These are phyloP conservation scores for Amazona ochrocephala DNA, from an alignment of 2,797 vertebrate species.

Conservation along the genomic window DNA sequence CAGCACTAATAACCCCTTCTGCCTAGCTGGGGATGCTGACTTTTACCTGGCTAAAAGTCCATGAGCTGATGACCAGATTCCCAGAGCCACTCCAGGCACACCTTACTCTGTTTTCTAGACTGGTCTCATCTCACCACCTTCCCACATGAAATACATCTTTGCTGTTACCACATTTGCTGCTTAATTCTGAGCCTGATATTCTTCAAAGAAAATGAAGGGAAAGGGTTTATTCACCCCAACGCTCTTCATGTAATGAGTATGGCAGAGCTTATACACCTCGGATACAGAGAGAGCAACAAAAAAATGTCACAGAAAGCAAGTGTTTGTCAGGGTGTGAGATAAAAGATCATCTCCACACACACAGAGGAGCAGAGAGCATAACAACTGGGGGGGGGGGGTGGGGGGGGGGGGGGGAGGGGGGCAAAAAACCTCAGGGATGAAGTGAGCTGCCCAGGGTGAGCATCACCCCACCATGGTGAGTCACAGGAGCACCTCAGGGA, in stretches of 20 bases:
- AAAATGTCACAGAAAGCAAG: not conserved
- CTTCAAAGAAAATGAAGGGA: conserved; percentile 26
- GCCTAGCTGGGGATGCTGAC: not conserved
- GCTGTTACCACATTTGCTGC: not conserved
- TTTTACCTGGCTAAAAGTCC: not conserved
- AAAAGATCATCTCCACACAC: not conserved
- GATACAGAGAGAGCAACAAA: not conserved
- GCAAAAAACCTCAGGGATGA: not conserved
- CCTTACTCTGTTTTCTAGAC: not conserved
- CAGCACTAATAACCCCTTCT: not conserved
- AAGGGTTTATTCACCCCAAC: not conserved
- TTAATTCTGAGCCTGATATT: not conserved
- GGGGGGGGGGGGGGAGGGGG: too few relatives aligned
- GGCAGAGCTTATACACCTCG: not conserved
- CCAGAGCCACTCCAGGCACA: not conserved
- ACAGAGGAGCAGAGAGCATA: not conserved
- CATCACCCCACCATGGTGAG: not conserved
- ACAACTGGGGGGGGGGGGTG: rapidly evolving
- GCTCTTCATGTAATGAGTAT: not conserved
- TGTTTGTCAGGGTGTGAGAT: conserved; percentile 20
- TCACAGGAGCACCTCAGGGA: not conserved
- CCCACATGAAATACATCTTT: not conserved
- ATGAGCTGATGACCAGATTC: not conserved
- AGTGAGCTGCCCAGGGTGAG: not conserved
- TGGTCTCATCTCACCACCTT: not conserved